Evolutionary conservation across 2,113 vertebrate species (phyloP), one percentile per base, ranked within the genome.

Genomic region (Eulacestoma nigropectus): DNA sequence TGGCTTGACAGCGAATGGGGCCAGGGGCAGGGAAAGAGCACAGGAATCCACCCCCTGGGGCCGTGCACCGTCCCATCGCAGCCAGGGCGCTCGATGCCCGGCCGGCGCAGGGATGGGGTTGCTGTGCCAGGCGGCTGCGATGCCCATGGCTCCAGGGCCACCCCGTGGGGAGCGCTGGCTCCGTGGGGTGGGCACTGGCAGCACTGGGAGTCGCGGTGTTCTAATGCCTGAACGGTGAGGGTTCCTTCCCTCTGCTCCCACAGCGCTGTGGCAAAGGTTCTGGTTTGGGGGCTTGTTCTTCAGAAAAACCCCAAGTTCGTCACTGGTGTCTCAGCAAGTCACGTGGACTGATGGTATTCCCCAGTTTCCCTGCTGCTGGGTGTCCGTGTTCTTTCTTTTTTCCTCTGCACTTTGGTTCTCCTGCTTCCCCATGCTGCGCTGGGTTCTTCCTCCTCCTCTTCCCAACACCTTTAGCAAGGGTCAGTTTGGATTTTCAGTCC

Each of bases 121-220:
- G 8, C 49, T 63, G 68, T 62, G 56, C 37, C 80, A 26, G 41
- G 19, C 1, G 5, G 18, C 33, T 62, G 13, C 1, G 1, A 52
- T 65, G 67, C 27, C 4, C 3, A 19, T 39, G 17, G 12, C 79
- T 47, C n/a, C 70, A 32, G 47, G 46, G 53, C 42, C 59, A 73
- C 3, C 21, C 55, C 0, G 0, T 14, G 26, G 30, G 67, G 41
- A 60, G 12, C 2, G 3, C 20, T 20, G 13, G 27, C n/a, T 70
- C 67, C 0, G 0, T 1, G 7, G 52, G 47, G 2, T 11, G 25
- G 16, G 4, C 1, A 3, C 35, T 75, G 0, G 0, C 41, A 16
- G 37, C 6, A 0, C 69, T 68, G 53, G 49, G 74, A 16, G 42
- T 35, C 2, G 0, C 39, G 29, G 10, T 33, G 1, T 70, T 68